phyloP scores from a whole-genome alignment of 2,113 vertebrate species.

The Thermophis baileyi region DNA sequence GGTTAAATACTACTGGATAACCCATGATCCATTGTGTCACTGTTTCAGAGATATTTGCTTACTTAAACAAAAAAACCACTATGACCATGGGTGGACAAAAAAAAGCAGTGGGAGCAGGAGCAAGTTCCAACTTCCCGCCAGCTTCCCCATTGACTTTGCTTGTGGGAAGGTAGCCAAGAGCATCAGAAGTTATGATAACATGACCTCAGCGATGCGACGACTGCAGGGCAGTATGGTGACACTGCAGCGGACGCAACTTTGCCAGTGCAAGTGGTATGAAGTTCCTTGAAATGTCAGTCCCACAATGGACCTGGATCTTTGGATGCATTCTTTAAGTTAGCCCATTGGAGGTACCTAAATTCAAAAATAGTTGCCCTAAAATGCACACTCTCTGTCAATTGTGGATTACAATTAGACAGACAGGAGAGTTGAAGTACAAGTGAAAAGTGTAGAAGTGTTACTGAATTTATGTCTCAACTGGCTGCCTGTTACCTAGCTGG shows the following conservation, averaged over 20 bases:
- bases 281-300: not conserved
- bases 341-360: not conserved
- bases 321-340: not conserved
- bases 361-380: not conserved
- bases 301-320: not conserved
- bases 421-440: not conserved
- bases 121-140: not conserved
- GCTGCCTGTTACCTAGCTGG: not conserved
- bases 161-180: not conserved
- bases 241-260: not conserved
- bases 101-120: not conserved
- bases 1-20: not conserved
- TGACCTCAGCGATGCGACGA: not conserved
- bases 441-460: not conserved
- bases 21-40: not conserved
- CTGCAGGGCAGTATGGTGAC: not conserved
- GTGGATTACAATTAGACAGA: not conserved
- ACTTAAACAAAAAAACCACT: not conserved
- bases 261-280: not conserved
- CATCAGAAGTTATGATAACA: not conserved
- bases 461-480: not conserved
- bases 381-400: not conserved
- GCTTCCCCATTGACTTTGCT: not conserved
- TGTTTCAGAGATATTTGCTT: not conserved
- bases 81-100: not conserved